Evolutionary conservation across 2,113 vertebrate species (phyloP), one percentile per base, ranked within the genome.

Genomic region (Eudorcas thomsonii): DNA sequence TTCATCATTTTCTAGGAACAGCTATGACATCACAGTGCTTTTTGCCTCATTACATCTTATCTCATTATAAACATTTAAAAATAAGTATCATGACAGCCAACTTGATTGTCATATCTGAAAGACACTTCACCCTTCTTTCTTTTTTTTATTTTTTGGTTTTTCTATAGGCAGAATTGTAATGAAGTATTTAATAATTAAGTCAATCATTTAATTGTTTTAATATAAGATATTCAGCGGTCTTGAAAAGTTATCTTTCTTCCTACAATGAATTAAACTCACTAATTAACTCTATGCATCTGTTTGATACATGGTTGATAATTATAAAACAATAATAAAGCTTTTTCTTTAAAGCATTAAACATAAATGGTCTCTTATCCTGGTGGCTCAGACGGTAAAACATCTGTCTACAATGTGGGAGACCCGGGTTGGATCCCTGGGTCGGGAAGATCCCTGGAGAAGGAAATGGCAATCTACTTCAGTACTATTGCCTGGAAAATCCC

Each of bases 1-100:
- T 95, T 97, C 43, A 88, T 95, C 81, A 88, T 86, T 98, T 97
- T 95, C 88, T 94, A 94, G 96, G 97, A 98, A 98, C 98, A 64
- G 88, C 26, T 98, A 95, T 97, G 97, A 59, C 30, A 23, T 82
- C 80, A 90, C 84, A 90, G 48, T 90, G 78, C 93, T 95, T 45
- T 85, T 92, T 57, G 92, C 45, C 96, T 94, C 64, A 92, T 98
- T 93, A 81, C 36, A 36, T 97, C 93, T 97, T 98, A 96, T 55
- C 39, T 98, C 97, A 96, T 96, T 92, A 88, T 96, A 96, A 83
- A 96, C 55, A 96, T 78, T 97, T 96, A 80, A 89, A 88, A 90
- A 85, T 80, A 21, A 54, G 36, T 92, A 67, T 94, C 78, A 84
- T 54, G 43, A 97, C 78, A 95, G 85, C 57, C 59, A 97, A 95